A percentile compares a stretch with the other conserved stretches of the same genome.
Evolutionary conservation across 2,113 vertebrate species (phyloP).

Genomic region (Arothron firmamentum): DNA sequence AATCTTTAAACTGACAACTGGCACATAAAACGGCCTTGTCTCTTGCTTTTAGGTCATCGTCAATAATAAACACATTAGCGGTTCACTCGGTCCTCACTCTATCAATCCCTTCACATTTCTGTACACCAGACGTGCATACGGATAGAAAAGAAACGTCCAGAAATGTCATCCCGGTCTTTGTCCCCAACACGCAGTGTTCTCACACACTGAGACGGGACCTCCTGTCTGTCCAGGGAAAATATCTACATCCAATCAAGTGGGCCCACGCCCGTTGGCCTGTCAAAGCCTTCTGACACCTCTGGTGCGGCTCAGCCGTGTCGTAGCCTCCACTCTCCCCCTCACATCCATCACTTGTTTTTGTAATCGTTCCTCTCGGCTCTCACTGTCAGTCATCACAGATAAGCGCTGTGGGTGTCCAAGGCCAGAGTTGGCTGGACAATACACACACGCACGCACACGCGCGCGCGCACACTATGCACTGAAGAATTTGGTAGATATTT

Average conservation of each 20-base stretch:
- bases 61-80: slow-evolving; percentile 1
- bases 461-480: too few relatives aligned
- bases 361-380: slow-evolving; percentile 34
- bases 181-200: too few relatives aligned
- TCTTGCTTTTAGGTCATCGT: slow-evolving; percentile 5
- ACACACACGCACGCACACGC: not conserved
- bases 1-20: not conserved
- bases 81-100: too few relatives aligned
- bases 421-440: not conserved
- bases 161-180: too few relatives aligned
- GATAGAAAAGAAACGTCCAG: too few relatives aligned
- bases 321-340: slow-evolving; percentile 46
- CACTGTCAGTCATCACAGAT: slow-evolving; percentile 11
- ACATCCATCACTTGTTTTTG: slow-evolving; percentile 44
- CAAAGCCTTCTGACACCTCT: slow-evolving; percentile 49
- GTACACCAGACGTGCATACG: not conserved
- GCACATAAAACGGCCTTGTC: slow-evolving; percentile 8
- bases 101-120: too few relatives aligned
- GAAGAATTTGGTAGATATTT: too few relatives aligned
- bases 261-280: slow-evolving; percentile 17
- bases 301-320: slow-evolving; percentile 33
- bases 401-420: not conserved
- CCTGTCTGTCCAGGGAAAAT: slow-evolving; percentile 44
- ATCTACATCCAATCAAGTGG: slow-evolving; percentile 46
- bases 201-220: not conserved